These are phyloP conservation scores for Lutjanus argentimaculatus DNA, from an alignment of 2,797 vertebrate genomes.

Conservation along the genomic window DNA sequence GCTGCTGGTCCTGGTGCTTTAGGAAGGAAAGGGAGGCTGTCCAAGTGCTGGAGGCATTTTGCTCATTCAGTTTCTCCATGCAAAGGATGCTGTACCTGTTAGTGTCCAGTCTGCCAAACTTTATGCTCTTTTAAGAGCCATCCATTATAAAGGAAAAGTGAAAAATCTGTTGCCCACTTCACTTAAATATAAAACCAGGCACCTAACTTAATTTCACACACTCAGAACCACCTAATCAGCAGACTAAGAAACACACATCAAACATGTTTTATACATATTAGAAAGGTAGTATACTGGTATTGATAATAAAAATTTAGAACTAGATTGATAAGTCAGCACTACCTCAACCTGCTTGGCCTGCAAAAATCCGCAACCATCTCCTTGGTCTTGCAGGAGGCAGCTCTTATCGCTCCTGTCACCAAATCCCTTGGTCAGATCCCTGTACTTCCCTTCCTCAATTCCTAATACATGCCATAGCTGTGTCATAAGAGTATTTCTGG, in stretches of 20 bases:
- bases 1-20: neutral
- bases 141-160: neutral
- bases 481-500: no score
- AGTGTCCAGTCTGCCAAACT: neutral
- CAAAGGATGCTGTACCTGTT: neutral
- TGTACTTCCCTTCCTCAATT: no score
- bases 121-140: neutral
- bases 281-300: neutral
- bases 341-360: no score
- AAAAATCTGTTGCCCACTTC: neutral
- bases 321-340: no score
- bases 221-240: neutral
- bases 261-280: neutral
- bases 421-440: no score
- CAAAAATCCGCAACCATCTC: no score
- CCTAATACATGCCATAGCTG: no score
- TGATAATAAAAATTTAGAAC: neutral
- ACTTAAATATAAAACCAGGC: neutral
- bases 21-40: neutral
- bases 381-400: no score
- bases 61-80: neutral
- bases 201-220: neutral
- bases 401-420: no score
- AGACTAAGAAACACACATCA: neutral
- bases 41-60: constrained; percentile 11